Percentiles rank a stretch among this genome's conserved stretches.
These are phyloP conservation scores for Litoditis marina DNA, from an alignment of 2,888 invertebrate genomes.

Conservation along the genomic window DNA sequence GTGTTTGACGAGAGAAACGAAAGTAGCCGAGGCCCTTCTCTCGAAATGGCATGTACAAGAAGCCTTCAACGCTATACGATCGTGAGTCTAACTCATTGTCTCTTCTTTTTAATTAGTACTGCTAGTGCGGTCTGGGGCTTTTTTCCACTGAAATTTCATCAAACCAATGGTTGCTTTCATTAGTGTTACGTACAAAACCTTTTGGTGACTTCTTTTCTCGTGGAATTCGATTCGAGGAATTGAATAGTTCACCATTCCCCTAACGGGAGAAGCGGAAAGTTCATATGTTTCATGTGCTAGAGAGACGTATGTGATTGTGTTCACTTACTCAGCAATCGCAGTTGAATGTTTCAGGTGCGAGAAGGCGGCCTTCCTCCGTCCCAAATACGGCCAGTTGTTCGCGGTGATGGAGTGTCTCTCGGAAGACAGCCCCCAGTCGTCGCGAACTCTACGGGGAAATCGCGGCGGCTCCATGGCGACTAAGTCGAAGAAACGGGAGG, in stretches of 20 bases:
- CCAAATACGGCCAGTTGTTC: slow-evolving; percentile 35
- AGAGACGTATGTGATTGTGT: too few species aligned
- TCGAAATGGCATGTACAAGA: slow-evolving; percentile 32
- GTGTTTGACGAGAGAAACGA: slow-evolving; percentile 62
- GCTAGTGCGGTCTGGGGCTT: too few species aligned
- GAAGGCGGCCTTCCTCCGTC: slow-evolving; percentile 27
- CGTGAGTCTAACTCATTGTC: slow-evolving; percentile 10
- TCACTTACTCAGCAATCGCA: slow-evolving; percentile 2
- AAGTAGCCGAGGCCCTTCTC: slow-evolving; percentile 33
- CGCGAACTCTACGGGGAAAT: slow-evolving; percentile 32
- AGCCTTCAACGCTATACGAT: slow-evolving; percentile 26
- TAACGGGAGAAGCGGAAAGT: too few species aligned
- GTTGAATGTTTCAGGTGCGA: slow-evolving; percentile 22
- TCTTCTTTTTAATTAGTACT: not conserved
- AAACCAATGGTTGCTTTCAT: too few species aligned
- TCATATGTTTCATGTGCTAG: too few species aligned
- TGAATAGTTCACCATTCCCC: too few species aligned
- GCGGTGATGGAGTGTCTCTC: slow-evolving; percentile 31
- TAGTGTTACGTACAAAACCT: too few species aligned
- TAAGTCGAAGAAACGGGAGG: slow-evolving; percentile 3
- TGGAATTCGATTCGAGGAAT: too few species aligned
- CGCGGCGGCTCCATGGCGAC: slow-evolving; percentile 10
- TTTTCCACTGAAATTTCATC: too few species aligned
- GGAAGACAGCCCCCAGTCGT: slow-evolving; percentile 22
- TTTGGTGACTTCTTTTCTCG: too few species aligned